These are phyloP conservation scores for Apostichopus parvimensis DNA, from an alignment of 35 echinoderm and acorn worm species.

Conservation along the genomic window DNA sequence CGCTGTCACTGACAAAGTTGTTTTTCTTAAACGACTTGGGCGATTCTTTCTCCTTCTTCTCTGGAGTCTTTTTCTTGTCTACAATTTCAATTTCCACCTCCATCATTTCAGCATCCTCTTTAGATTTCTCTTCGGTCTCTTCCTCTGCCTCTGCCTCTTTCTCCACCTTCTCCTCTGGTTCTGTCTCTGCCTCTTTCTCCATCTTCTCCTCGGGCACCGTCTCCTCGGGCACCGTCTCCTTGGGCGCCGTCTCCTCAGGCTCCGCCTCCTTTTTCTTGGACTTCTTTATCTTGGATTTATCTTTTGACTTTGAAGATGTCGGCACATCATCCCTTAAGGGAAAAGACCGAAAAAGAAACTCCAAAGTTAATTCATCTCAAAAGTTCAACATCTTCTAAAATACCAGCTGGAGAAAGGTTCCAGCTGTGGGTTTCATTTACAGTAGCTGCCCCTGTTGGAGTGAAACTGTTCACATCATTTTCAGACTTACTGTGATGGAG, in stretches of 20 bases:
- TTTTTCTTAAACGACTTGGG: slow-evolving; percentile 25
- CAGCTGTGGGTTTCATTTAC: no score
- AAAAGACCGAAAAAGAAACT: no score
- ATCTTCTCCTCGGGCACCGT: no score
- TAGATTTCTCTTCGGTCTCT: not conserved
- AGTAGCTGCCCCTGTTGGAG: no score
- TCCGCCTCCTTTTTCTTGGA: not conserved
- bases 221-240: not conserved
- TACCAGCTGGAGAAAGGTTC: no score
- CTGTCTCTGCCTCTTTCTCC: no score
- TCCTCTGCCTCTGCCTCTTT: not conserved
- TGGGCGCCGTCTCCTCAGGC: not conserved
- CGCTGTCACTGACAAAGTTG: slow-evolving; percentile 21
- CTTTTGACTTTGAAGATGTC: not conserved
- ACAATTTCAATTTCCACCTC: slow-evolving; percentile 30
- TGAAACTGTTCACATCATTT: no score
- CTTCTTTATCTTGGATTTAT: not conserved
- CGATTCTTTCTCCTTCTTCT: not conserved
- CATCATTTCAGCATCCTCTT: slow-evolving; percentile 27
- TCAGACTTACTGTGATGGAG: no score
- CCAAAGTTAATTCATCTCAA: no score
- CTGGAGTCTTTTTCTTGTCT: not conserved
- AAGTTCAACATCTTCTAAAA: no score
- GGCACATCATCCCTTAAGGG: not conserved
- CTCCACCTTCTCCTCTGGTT: not conserved